phyloP scores from a whole-genome alignment of 2,113 vertebrate species.

The Grammomys dolichurus region DNA sequence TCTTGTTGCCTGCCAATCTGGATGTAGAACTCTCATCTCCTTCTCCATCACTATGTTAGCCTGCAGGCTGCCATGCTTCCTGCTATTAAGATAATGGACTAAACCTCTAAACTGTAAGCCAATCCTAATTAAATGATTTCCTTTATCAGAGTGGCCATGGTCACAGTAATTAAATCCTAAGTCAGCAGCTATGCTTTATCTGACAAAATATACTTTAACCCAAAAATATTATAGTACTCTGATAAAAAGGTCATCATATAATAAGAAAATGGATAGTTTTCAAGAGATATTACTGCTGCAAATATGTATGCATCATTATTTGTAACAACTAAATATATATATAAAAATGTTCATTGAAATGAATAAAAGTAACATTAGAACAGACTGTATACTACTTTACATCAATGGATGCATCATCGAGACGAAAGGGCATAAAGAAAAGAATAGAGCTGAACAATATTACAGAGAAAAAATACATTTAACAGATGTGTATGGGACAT shows the following conservation, averaged over 20 bases:
- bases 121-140: neutral
- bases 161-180: neutral
- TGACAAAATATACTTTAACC: neutral
- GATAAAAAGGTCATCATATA: neutral
- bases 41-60: neutral
- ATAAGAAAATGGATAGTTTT: neutral
- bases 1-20: neutral
- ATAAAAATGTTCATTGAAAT: neutral
- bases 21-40: neutral
- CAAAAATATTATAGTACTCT: neutral
- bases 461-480: neutral
- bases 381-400: neutral
- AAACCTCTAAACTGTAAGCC: neutral
- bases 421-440: neutral
- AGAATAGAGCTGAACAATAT: neutral
- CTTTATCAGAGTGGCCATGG: neutral
- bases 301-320: neutral
- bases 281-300: neutral
- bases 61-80: neutral
- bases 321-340: neutral
- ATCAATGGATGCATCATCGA: neutral
- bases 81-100: neutral
- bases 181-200: neutral
- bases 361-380: neutral
- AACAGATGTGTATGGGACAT: neutral